Conservation (phyloP, 1,140 invertebrate genomes). For the Cryptotermes secundus region DNA sequence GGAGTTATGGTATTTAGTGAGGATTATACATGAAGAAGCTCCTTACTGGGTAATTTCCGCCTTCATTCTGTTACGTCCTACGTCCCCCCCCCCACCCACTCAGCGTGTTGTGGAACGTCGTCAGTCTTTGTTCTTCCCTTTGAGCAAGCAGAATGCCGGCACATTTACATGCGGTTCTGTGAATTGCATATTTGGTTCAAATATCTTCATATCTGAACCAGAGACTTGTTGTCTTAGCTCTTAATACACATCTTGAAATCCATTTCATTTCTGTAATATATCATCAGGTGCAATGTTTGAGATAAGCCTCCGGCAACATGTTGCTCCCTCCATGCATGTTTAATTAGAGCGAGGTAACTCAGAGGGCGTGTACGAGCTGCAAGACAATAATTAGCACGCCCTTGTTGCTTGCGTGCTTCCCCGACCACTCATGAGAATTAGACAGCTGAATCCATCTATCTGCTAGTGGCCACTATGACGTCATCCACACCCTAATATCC, state of each 20-base stretch:
- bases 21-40: too few species aligned
- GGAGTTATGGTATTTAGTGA: too few species aligned
- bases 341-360: background rate
- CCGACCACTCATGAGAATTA: slow-evolving; percentile 3
- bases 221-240: background rate
- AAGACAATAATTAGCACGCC: slow-evolving; percentile 8
- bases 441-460: slow-evolving; percentile 10
- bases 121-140: too few species aligned
- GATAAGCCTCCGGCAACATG: background rate
- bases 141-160: too few species aligned
- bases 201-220: too few species aligned
- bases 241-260: slow-evolving; percentile 24
- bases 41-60: too few species aligned
- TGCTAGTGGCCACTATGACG: background rate
- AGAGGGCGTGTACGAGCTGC: background rate
- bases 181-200: too few species aligned
- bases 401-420: slow-evolving; percentile 6
- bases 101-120: too few species aligned
- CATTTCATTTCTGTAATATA: slow-evolving; percentile 31
- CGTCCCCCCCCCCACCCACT: too few species aligned
- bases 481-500: background rate
- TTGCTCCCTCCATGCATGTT: slow-evolving; percentile 13
- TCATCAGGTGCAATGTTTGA: slow-evolving; percentile 29
- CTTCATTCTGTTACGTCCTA: too few species aligned
- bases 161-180: too few species aligned